A percentile compares a stretch with the other conserved stretches of the same genome.
Conservation (phyloP, 2,888 invertebrate species). For the Rotaria magnacalcarata region DNA sequence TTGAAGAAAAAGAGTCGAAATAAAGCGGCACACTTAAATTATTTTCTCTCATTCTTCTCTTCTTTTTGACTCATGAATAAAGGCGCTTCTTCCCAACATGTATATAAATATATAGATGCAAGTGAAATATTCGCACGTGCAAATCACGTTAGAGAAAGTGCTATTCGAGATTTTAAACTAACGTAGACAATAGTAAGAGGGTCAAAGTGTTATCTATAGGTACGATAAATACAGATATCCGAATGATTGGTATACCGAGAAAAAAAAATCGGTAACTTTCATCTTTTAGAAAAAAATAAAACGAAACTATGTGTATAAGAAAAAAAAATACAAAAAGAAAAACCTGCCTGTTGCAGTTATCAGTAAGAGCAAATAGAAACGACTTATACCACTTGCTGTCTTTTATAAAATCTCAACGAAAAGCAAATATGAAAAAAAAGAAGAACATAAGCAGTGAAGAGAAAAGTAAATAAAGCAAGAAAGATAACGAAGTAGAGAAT, state of each 20-base stretch:
- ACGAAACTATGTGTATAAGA: not conserved
- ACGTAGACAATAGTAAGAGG: not conserved
- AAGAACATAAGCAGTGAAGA: not conserved
- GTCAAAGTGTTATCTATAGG: not conserved
- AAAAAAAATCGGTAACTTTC: not conserved
- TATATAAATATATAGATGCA: not conserved
- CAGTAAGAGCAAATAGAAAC: conserved; percentile 2
- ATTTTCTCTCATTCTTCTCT: not conserved
- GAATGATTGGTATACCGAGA: not conserved
- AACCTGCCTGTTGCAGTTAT: not conserved
- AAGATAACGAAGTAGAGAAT: not conserved
- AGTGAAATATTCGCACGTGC: not conserved
- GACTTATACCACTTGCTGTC: not conserved
- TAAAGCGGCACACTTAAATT: not conserved
- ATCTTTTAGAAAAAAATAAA: not conserved
- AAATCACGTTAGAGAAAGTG: not conserved
- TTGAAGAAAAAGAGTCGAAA: conserved; percentile 1
- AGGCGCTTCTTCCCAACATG: not conserved
- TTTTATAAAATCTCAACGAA: conserved; percentile 3
- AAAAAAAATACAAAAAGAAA: not conserved
- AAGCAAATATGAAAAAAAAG: not conserved
- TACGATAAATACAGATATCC: not conserved
- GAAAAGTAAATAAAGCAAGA: not conserved
- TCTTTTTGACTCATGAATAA: not conserved
- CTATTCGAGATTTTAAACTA: no score